phyloP scores from a whole-genome alignment of 2,113 vertebrate species.

The Orthonyx spaldingii region DNA sequence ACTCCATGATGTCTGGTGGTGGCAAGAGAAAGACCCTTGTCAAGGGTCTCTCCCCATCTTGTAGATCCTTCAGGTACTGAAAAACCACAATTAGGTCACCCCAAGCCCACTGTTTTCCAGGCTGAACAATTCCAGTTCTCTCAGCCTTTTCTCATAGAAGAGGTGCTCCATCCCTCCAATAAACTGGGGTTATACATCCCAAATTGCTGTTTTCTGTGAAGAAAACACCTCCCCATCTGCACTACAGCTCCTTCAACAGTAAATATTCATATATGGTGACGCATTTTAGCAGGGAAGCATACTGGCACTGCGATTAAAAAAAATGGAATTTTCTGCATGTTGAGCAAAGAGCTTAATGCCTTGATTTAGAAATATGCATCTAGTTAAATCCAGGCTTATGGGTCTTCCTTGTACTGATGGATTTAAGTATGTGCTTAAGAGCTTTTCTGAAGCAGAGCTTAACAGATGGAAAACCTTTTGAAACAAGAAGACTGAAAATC shows the following conservation, averaged over 20 bases:
- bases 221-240: background rate
- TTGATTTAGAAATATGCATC: slow-evolving; percentile 16
- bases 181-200: background rate
- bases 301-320: background rate
- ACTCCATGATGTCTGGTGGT: background rate
- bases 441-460: slow-evolving; percentile 28
- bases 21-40: background rate
- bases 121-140: background rate
- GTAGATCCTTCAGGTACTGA: background rate
- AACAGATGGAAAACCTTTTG: slow-evolving; percentile 30
- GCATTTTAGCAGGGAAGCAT: background rate
- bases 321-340: slow-evolving; percentile 2
- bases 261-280: background rate
- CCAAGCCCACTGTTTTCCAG: background rate
- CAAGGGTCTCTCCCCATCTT: background rate
- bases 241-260: background rate
- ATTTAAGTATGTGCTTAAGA: slow-evolving; percentile 29
- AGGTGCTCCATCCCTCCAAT: background rate
- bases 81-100: background rate
- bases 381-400: slow-evolving; percentile 26
- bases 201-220: background rate
- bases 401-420: background rate
- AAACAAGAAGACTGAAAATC: background rate
- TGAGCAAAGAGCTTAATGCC: slow-evolving; percentile 15
- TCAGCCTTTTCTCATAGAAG: background rate